Percentiles rank a stretch among this genome's conserved stretches.
phyloP scores from a whole-genome alignment of 2,113 vertebrate genomes.

The Aegotheles bennettii region DNA sequence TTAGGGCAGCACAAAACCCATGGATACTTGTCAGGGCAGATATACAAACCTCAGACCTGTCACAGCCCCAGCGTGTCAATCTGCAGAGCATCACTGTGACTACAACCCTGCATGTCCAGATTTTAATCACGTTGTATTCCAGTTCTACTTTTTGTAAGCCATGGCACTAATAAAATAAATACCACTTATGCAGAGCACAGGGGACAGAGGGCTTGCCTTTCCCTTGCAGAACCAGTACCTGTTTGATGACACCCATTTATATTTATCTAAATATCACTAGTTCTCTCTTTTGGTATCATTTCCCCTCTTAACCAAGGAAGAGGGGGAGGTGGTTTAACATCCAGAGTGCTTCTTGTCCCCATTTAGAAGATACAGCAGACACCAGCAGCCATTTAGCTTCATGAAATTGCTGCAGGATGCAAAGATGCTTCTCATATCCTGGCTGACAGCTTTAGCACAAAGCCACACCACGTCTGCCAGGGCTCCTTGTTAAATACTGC shows the following conservation, averaged over 20 bases:
- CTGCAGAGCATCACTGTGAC: background rate
- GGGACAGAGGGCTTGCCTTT: background rate
- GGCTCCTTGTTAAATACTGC: background rate
- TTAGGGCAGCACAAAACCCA: background rate
- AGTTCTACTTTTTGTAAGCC: background rate
- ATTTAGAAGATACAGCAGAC: background rate
- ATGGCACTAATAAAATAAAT: background rate
- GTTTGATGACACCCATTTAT: background rate
- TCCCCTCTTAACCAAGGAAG: background rate
- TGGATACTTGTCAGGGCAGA: background rate
- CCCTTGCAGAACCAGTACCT: background rate
- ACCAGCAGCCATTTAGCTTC: background rate
- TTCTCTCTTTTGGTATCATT: background rate
- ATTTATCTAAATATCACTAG: background rate
- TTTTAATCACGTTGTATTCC: accelerated
- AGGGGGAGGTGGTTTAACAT: background rate
- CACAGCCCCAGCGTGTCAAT: background rate
- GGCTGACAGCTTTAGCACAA: background rate
- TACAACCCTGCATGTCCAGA: background rate
- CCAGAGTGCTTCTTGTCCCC: background rate
- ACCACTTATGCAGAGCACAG: background rate
- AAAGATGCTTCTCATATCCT: background rate
- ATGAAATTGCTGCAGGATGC: background rate
- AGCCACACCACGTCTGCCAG: background rate
- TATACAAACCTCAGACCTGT: background rate